Evolutionary conservation across 1,140 invertebrate genomes (phyloP).

Genomic region (Rhopalosiphum padi): DNA sequence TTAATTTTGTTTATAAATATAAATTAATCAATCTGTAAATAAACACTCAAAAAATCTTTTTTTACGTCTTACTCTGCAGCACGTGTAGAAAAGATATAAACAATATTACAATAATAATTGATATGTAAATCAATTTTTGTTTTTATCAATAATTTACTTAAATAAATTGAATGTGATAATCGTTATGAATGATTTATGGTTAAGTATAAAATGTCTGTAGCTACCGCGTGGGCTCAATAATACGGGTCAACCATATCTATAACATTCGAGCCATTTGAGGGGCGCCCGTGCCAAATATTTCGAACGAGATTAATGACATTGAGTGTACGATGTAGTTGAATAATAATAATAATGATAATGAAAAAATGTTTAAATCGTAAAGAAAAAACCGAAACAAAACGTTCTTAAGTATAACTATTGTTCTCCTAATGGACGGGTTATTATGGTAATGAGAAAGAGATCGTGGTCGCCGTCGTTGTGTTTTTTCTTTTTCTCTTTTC

Average conservation of each 20-base stretch:
- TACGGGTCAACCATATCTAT: neutral
- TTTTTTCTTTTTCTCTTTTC: constrained; percentile 39
- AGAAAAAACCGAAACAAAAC: constrained; percentile 36
- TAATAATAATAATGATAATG: neutral
- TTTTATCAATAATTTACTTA: neutral
- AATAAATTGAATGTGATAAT: neutral
- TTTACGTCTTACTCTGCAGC: neutral
- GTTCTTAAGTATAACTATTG: constrained; percentile 53
- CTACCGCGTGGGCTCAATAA: constrained; percentile 18
- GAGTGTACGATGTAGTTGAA: constrained; percentile 3
- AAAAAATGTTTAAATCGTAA: constrained; percentile 26
- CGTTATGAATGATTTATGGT: neutral
- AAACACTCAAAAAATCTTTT: neutral
- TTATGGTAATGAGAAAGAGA: constrained; percentile 56
- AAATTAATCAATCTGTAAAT: neutral
- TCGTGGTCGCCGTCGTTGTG: constrained; percentile 32
- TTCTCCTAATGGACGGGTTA: constrained; percentile 56
- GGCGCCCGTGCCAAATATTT: constrained; percentile 42
- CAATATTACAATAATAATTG: neutral
- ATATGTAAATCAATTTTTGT: neutral
- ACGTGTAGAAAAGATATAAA: neutral
- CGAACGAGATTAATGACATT: constrained; percentile 47
- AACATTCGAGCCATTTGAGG: neutral
- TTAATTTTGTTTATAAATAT: neutral
- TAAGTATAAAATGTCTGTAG: neutral